These are phyloP conservation scores for Pherbina coryleti DNA, from an alignment of 2,888 invertebrate genomes.

Conservation along the genomic window DNA sequence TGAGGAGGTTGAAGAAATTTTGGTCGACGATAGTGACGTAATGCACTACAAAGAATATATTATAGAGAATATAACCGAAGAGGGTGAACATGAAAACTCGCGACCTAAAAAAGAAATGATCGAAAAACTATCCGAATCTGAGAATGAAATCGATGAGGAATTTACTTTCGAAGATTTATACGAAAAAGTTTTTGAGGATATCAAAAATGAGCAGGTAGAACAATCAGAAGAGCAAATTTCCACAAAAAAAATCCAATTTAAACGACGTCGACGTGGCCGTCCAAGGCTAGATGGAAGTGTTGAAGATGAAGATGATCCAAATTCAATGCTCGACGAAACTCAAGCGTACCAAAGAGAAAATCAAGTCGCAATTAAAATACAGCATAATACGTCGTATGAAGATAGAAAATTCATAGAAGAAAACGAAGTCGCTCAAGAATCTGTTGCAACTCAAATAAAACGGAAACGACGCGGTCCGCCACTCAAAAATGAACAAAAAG, in stretches of 20 bases:
- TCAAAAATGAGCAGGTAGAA: slow-evolving; percentile 20
- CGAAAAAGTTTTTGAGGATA: slow-evolving; percentile 33
- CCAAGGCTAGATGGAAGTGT: not conserved
- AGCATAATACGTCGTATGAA: not conserved
- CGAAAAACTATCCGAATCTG: slow-evolving; percentile 25
- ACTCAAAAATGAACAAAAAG: slow-evolving; percentile 16
- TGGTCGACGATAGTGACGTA: not conserved
- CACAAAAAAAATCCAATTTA: not conserved
- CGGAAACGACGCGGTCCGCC: slow-evolving; percentile 4
- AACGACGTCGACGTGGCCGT: slow-evolving; percentile 23
- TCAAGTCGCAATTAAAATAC: not conserved
- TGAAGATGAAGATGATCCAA: slow-evolving; percentile 19
- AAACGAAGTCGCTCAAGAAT: slow-evolving; percentile 2
- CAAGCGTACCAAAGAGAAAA: not conserved
- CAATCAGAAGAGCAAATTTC: not conserved
- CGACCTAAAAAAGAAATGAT: slow-evolving; percentile 17
- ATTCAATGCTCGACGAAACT: not conserved
- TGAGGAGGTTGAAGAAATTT: not conserved
- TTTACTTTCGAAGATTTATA: slow-evolving; percentile 35
- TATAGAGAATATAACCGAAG: not conserved
- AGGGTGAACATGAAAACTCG: not conserved
- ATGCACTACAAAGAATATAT: not conserved
- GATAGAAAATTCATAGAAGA: slow-evolving; percentile 6
- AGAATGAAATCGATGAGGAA: slow-evolving; percentile 25
- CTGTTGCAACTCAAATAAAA: not conserved